Conservation (phyloP, 1,140 invertebrate species). For the Ostrea edulis region DNA sequence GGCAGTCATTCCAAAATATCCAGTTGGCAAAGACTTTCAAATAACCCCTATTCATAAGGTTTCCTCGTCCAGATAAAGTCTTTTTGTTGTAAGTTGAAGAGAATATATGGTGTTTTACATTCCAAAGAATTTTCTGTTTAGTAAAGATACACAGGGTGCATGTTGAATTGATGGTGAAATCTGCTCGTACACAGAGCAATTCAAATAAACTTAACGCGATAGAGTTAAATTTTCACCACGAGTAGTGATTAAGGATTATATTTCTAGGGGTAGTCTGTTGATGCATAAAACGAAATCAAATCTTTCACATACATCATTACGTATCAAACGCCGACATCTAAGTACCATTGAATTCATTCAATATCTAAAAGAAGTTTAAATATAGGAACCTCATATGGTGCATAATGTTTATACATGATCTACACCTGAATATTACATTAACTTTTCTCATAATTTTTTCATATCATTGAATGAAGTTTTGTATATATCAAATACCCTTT, state of each 20-base stretch:
- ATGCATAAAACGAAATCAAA: background rate
- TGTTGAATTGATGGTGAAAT: background rate
- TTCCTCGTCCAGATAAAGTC: background rate
- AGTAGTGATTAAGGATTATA: background rate
- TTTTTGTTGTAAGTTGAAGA: background rate
- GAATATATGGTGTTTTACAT: background rate
- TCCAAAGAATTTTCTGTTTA: slow-evolving; percentile 26
- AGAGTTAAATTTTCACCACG: background rate
- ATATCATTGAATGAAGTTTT: no score
- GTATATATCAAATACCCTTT: no score
- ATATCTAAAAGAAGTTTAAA: background rate
- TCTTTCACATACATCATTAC: background rate
- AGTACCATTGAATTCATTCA: background rate
- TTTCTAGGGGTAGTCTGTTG: background rate
- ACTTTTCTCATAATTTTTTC: no score
- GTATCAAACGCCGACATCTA: background rate
- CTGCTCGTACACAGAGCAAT: background rate
- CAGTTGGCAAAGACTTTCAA: background rate
- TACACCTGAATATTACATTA: background rate
- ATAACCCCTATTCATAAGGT: background rate
- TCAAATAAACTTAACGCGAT: background rate
- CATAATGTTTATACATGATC: background rate
- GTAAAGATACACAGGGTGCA: background rate
- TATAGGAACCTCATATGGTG: background rate
- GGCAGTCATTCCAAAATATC: no score